Evolutionary conservation across 2,888 invertebrate genomes (phyloP), one percentile per base, ranked within the genome.

Genomic region (Labia minor): DNA sequence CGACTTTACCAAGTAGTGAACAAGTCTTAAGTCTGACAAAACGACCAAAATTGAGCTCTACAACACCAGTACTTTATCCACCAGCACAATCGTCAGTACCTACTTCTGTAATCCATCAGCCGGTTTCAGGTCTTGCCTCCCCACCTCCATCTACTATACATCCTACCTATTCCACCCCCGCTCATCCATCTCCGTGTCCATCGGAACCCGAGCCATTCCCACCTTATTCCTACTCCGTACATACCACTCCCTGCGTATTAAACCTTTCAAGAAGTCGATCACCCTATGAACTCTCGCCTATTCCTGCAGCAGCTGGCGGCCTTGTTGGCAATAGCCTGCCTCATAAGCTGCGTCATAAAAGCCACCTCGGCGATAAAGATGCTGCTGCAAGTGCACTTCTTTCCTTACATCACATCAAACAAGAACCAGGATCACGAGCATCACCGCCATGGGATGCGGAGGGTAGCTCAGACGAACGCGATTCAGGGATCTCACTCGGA

Each of bases 331-430:
- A 90, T 76, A 86, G 90, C 73, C 81, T 95, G 76, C 95, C 95
- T 1, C 85, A 92, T 73, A 95, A 95, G 77, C 82, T 95, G 71
- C 87, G 95, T 75, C 94, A 95, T 82, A 95, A 95, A 79, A 89
- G 90, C 37, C 89, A 92, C 75, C 82, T 94, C 69, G 92, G 92
- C 10, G 93, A 93, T 76, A 92, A 92, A 76, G 93, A 93, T 76
- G 75, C 77, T n/a, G 75, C 77, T n/a, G 92, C 92, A 10, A 85
- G 84, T 68, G 90, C 89, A 14, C 82, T 90, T 67, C 82, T 90
- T n/a, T 88, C 89, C 61, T 82, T 91, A 63, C 91, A 91, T 75
- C 89, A 90, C 75, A 90, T 92, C 75, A 92, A 92, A 76, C 90
- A 91, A 75, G 92, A 92, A 77, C 90, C 91, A 0, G 88, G 86